These are phyloP conservation scores for Lasioglossum malachurum DNA, from an alignment of 2,888 invertebrate genomes.

Conservation along the genomic window DNA sequence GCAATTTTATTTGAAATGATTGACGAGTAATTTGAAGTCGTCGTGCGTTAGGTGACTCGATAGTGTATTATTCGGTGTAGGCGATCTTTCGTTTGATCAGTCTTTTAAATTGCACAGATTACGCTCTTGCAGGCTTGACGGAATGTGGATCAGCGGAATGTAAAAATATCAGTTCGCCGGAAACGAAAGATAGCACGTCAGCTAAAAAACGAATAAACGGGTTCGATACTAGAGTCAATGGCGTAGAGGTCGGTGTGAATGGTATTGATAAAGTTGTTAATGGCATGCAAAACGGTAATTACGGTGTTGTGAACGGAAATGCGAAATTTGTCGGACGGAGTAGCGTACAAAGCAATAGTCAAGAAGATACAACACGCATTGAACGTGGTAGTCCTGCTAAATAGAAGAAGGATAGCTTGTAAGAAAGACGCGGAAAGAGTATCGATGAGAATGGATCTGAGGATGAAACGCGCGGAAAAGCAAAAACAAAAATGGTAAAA, in stretches of 20 bases:
- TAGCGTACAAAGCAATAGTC: conserved; percentile 50
- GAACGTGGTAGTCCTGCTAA: conserved; percentile 34
- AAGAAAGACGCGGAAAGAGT: conserved; percentile 21
- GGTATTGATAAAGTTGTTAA: conserved; percentile 63
- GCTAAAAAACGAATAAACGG: conserved; percentile 69
- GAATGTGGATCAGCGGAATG: conserved; percentile 62
- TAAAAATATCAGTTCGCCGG: conserved; percentile 60
- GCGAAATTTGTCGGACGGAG: conserved; percentile 52
- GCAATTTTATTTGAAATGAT: background rate
- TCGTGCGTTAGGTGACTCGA: background rate
- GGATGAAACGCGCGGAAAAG: conserved; percentile 67
- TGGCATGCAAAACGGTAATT: conserved; percentile 62
- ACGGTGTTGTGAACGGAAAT: conserved; percentile 61
- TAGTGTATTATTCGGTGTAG: conserved; percentile 4
- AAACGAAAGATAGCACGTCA: conserved; percentile 57
- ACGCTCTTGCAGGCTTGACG: conserved; percentile 71
- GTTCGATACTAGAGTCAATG: conserved; percentile 63
- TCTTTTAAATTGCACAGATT: conserved; percentile 70
- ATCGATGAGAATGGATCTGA: conserved; percentile 51
- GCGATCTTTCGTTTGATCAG: conserved; percentile 51
- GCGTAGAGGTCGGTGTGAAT: conserved; percentile 50
- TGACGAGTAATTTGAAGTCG: background rate
- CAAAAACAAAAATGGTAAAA: conserved; percentile 48
- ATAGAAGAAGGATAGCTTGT: conserved; percentile 33
- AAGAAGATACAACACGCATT: conserved; percentile 52